Evolutionary conservation across 1,140 invertebrate species (phyloP), one percentile per base, ranked within the genome.

Genomic region (Drosophila lowei): DNA sequence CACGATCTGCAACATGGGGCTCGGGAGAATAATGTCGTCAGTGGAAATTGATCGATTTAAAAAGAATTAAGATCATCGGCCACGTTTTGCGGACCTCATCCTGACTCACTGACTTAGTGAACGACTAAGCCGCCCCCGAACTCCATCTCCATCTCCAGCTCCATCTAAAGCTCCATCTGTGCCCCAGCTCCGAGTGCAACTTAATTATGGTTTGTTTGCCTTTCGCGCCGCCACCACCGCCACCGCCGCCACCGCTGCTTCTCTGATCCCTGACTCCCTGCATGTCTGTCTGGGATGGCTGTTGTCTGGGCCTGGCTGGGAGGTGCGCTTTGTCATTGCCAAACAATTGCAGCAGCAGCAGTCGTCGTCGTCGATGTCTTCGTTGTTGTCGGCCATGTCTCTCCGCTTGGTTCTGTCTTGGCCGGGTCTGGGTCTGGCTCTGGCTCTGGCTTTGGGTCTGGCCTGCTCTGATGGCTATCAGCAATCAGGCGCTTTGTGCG

Each of bases 171-270:
- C 65, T 34, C 18, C 53, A 25, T 53, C 38, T 46, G 25, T 41
- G 21, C 43, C 46, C 16, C 47, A 42, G 53, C 57, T 61, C 65
- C 73, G 72, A 76, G 72, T 79, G 83, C 83, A 88, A 88, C 83
- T 88, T 88, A 88, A 88, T 88, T 88, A 88, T 88, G 83, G 83
- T 80, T 88, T 88, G 83, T 88, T 88, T 88, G 85, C 72, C 88
- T 80, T 77, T 50, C 42, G 47, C 62, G 30, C 56, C 57, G 44
- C 50, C 30, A 34, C 52, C 53, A 11, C 34, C 15, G 16, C 34
- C 28, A 34, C 13, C 28, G 4, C 16, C 16, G 34, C 15, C 21
- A 9, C 34, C 11, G 34, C 34, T 38, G 34, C 34, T 38, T 11
- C 34, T 38, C 34, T 38, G 34, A 13, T 50, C 53, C 38, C 46